These are phyloP conservation scores for Ptilonorhynchus violaceus DNA, from an alignment of 2,113 vertebrate genomes.

Conservation along the genomic window DNA sequence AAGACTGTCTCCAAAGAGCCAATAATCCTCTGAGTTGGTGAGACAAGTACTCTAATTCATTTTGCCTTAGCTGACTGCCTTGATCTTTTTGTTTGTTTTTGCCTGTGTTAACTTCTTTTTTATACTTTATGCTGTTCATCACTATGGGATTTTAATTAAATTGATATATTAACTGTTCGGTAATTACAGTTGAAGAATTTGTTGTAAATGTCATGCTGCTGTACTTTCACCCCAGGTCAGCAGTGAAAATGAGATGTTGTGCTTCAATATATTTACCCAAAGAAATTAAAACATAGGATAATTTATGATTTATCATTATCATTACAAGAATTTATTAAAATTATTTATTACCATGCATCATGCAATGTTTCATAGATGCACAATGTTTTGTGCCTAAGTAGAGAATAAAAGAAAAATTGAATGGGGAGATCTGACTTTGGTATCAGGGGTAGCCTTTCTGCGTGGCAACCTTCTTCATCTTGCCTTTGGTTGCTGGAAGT, in stretches of 20 bases:
- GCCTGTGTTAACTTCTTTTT: conserved; percentile 61
- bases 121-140: conserved; percentile 64
- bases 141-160: conserved; percentile 72
- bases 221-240: conserved; percentile 39
- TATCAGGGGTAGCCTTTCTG: neutral
- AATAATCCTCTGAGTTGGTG: neutral
- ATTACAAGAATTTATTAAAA: conserved; percentile 38
- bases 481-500: neutral
- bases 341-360: neutral
- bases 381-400: neutral
- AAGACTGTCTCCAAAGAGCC: neutral
- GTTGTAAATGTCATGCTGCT: conserved; percentile 55
- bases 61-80: conserved; percentile 27
- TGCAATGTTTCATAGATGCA: neutral
- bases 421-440: neutral
- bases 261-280: conserved; percentile 11
- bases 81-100: conserved; percentile 64
- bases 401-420: neutral
- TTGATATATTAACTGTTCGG: conserved; percentile 67
- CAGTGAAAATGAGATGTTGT: conserved; percentile 44
- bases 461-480: neutral
- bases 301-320: conserved; percentile 40
- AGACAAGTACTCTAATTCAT: conserved; percentile 41
- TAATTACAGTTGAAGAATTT: conserved; percentile 68
- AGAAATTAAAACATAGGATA: conserved; percentile 56